Percentiles rank a stretch among this genome's conserved stretches.
Conservation (phyloP, 2,888 invertebrate genomes). For the Nesidiocoris tenuis region DNA sequence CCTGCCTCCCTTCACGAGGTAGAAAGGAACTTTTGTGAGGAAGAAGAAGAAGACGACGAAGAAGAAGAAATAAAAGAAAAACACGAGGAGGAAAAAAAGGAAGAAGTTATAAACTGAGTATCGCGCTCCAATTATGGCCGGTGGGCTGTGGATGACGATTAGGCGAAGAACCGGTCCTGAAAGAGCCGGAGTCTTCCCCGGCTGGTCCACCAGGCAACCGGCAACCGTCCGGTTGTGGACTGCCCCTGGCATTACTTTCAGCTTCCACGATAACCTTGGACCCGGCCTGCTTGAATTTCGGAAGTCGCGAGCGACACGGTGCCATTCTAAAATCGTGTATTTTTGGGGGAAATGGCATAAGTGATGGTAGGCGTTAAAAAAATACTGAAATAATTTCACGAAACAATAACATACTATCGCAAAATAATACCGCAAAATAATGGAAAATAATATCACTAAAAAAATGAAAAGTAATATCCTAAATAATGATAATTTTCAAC, state of each 20-base stretch:
- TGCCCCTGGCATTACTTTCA: conserved; percentile 30
- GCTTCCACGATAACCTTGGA: conserved; percentile 28
- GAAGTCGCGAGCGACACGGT: background rate
- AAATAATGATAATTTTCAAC: no score
- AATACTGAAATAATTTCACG: no score
- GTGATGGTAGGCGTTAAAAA: no score
- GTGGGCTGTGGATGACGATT: conserved; percentile 39
- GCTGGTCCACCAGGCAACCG: background rate
- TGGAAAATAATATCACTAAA: no score
- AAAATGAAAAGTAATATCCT: no score
- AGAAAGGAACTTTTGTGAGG: conserved; percentile 30
- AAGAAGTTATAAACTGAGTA: conserved; percentile 27
- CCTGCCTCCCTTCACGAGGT: background rate
- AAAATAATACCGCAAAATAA: no score
- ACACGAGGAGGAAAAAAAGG: conserved; percentile 9
- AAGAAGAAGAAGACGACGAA: conserved; percentile 13
- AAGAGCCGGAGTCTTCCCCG: background rate
- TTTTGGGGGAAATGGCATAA: no score
- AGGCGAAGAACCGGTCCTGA: conserved; percentile 36
- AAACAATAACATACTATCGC: no score
- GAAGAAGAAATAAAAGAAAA: conserved; percentile 3
- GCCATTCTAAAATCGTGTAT: no score
- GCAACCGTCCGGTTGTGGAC: conserved; percentile 3
- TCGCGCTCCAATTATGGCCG: conserved; percentile 42
- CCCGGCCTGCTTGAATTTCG: conserved; percentile 5